Conservation (phyloP, 2,888 invertebrate genomes). For the Phortica okadai region DNA sequence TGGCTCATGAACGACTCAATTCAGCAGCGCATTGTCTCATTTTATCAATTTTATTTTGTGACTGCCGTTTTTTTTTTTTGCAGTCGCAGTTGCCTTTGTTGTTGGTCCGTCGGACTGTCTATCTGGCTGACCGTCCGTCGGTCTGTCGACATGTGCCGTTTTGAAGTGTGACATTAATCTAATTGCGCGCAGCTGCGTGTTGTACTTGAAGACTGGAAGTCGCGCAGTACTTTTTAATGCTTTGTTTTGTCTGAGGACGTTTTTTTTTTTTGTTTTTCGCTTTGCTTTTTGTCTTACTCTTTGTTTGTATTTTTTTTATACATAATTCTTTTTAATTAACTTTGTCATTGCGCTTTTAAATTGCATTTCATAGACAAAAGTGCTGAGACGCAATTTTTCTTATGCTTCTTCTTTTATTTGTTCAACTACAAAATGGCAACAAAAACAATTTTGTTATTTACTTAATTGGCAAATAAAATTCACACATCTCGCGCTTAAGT, state of each 20-base stretch:
- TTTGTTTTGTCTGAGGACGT: constrained; percentile 29
- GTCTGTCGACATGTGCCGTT: neutral
- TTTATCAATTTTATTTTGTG: constrained; percentile 28
- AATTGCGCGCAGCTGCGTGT: constrained; percentile 62
- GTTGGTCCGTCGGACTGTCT: no score
- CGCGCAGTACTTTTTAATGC: constrained; percentile 33
- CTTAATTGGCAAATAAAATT: no score
- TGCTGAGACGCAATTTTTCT: no score
- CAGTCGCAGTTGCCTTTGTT: neutral
- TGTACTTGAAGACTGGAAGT: constrained; percentile 64
- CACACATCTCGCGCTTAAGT: no score
- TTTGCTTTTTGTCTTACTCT: neutral
- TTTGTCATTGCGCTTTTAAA: no score
- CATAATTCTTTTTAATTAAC: no score
- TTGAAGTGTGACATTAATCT: constrained; percentile 62
- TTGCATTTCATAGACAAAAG: no score
- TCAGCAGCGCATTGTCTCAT: constrained; percentile 1
- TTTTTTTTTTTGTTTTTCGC: neutral
- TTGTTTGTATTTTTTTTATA: constrained; percentile 11
- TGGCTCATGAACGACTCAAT: constrained; percentile 44
- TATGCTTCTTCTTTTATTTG: no score
- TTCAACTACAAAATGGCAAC: no score
- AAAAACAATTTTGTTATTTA: no score
- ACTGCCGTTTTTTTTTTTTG: neutral
- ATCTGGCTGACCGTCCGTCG: no score